Evolutionary conservation across 2,888 invertebrate species (phyloP).

Genomic region (Yponomeuta cagnagella): DNA sequence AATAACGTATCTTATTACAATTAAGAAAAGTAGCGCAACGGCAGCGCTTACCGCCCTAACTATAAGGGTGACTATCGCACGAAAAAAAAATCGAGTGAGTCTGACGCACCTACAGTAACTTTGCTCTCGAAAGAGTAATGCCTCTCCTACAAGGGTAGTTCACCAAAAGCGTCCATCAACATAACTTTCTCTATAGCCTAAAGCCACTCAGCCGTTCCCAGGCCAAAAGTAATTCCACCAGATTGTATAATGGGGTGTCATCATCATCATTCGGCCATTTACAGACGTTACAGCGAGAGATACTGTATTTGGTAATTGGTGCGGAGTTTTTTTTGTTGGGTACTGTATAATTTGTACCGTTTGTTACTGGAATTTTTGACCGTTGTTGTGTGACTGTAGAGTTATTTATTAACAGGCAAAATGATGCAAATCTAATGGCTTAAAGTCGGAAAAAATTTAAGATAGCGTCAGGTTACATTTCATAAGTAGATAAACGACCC

Average conservation of each 20-base stretch:
- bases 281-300: background rate
- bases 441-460: no score
- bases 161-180: conserved; percentile 9
- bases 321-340: background rate
- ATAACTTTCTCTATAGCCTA: conserved; percentile 23
- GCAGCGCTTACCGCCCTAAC: no score
- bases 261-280: conserved; percentile 13
- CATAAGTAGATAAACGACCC: no score
- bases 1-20: no score
- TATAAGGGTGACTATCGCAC: no score
- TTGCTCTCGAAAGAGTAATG: background rate
- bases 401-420: no score
- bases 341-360: background rate
- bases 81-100: no score
- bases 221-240: conserved; percentile 14
- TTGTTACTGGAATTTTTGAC: no score
- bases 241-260: background rate
- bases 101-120: background rate
- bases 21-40: no score
- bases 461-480: no score
- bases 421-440: no score
- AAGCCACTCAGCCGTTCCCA: conserved; percentile 24
- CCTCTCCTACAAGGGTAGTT: background rate
- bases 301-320: conserved; percentile 1
- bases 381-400: no score